A percentile compares a stretch with the other conserved stretches of the same genome.
Evolutionary conservation across 2,888 invertebrate species (phyloP).

Genomic region (Eristalinus sepulchralis): DNA sequence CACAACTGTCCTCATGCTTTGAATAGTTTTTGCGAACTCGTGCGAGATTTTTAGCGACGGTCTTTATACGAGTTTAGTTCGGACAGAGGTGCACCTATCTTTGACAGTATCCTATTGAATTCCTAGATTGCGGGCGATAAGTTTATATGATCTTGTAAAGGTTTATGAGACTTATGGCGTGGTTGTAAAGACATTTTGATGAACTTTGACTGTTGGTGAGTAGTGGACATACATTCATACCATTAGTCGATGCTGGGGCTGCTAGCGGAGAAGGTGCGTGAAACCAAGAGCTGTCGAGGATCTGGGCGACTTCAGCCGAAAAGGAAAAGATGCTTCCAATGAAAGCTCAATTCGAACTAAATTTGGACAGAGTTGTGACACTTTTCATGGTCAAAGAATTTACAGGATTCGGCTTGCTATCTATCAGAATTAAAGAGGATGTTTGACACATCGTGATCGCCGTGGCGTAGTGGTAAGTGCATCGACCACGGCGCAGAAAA

Average conservation of each 20-base stretch:
- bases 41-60: background rate
- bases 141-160: background rate
- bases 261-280: background rate
- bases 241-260: too few species aligned
- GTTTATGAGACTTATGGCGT: constrained; percentile 10
- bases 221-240: background rate
- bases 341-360: background rate
- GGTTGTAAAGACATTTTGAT: background rate
- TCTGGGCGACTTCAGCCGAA: background rate
- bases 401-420: too few species aligned
- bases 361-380: background rate
- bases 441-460: too few species aligned
- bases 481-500: too few species aligned
- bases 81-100: constrained; percentile 11
- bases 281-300: too few species aligned
- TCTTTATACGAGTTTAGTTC: constrained; percentile 18
- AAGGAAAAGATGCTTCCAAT: too few species aligned
- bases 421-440: too few species aligned
- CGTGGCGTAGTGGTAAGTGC: too few species aligned
- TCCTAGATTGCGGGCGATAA: constrained; percentile 23
- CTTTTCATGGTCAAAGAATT: too few species aligned
- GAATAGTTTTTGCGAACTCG: background rate
- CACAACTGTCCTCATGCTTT: constrained; percentile 31
- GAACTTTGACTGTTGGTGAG: background rate
- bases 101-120: background rate